Evolutionary conservation across 2,888 invertebrate species (phyloP), one percentile per base, ranked within the genome.

Genomic region (Dolomedes plantarius): DNA sequence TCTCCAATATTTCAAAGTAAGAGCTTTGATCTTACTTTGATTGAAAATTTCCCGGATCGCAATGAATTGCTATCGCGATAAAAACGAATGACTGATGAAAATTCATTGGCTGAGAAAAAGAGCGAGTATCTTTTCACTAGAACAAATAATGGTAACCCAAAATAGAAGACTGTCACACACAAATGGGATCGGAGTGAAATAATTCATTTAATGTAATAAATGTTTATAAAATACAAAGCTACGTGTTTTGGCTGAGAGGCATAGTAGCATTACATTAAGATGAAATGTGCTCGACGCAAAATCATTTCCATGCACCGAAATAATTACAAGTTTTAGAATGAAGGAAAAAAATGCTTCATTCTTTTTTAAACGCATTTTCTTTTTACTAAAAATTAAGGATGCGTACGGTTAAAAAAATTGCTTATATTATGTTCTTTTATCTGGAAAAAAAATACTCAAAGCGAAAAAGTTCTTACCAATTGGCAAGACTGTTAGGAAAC

Each of bases 1-100:
- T 46, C 46, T 46, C 16, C 56, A 46, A 46, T 46, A 1, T 41
- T n/a, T n/a, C n/a, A n/a, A 11, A 23, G 19, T 56, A 56, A 23
- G 11, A 56, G 23, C 23, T 23, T 56, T 56, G 56, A 56, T 56
- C 56, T 16, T 16, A 3, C 56, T 23, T 56, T 56, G 56, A 56
- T 56, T 56, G 23, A 56, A 56, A 56, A 56, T 23, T 56, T 6
- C 5, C 11, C 3, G 23, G 1, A 56, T 56, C 56, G 7, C 23
- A 7, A 23, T 56, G 56, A 19, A 56, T 23, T 6, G 23, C 19
- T 23, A 56, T 56, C 1, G 1, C 3, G 23, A 23, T 19, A 23
- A 56, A 56, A 56, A 46, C 9, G 41, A 56, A 23, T 56, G 19
- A 56, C 56, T 56, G 56, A 56, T 56, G 56, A 56, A 56, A 23